A percentile compares a stretch with the other conserved stretches of the same genome.
Evolutionary conservation across 2,797 vertebrate genomes (phyloP).

Genomic region (Hydrophis major): DNA sequence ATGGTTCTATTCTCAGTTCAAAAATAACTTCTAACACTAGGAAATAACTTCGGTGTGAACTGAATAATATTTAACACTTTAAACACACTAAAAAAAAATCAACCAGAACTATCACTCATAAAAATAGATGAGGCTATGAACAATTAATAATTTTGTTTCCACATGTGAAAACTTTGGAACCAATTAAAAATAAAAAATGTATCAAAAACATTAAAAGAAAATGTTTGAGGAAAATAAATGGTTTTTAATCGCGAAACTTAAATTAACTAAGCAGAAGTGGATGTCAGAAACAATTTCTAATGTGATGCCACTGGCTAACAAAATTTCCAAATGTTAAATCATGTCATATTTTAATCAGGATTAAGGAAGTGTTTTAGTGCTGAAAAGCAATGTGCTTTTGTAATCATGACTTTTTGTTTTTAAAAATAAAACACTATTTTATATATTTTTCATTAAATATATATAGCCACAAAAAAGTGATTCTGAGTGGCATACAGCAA

Average conservation of each 20-base stretch:
- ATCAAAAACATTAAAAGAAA: neutral
- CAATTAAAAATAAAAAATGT: neutral
- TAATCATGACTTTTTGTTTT: neutral
- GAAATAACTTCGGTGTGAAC: neutral
- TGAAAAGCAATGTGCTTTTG: neutral
- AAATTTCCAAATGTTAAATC: neutral
- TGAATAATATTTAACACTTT: neutral
- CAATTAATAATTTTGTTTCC: slow-evolving; percentile 36
- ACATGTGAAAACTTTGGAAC: slow-evolving; percentile 3
- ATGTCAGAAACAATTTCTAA: neutral
- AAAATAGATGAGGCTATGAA: neutral
- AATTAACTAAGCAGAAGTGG: neutral
- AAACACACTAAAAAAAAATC: slow-evolving; percentile 20
- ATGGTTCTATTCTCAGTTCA: slow-evolving; percentile 9
- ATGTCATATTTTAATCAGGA: neutral
- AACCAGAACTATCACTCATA: slow-evolving; percentile 21
- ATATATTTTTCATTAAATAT: neutral
- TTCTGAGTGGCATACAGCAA: too few relatives aligned
- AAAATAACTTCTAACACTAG: slow-evolving; percentile 16
- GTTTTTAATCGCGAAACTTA: neutral
- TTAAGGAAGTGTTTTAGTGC: neutral
- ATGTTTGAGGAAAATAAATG: neutral
- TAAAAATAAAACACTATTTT: neutral
- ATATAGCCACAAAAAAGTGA: too few relatives aligned
- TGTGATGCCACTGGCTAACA: neutral